Conservation (phyloP, 2,113 vertebrate species). For the Lethenteron reissneri region DNA sequence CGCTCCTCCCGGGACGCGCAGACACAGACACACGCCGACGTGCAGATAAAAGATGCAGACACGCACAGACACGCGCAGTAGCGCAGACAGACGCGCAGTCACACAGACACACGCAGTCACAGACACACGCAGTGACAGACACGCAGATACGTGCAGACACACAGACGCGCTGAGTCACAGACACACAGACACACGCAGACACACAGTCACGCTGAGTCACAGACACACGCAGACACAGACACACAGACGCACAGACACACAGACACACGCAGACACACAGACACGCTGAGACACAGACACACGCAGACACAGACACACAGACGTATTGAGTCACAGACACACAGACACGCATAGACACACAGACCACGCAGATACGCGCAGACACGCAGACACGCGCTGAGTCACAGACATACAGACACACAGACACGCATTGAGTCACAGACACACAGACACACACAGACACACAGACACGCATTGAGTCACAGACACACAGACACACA, state of each 20-base stretch:
- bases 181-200: background rate
- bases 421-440: background rate
- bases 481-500: conserved; percentile 1
- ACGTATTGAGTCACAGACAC: background rate
- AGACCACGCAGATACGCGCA: background rate
- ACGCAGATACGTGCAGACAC: background rate
- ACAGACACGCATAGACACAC: background rate
- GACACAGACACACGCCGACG: background rate
- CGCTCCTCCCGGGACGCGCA: background rate
- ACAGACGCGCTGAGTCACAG: background rate
- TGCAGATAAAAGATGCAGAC: background rate
- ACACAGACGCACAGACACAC: background rate
- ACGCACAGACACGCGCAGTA: background rate
- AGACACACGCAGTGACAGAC: background rate
- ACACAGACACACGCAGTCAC: background rate
- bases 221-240: background rate
- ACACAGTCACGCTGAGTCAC: background rate
- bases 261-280: background rate
- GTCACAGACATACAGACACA: background rate
- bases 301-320: background rate
- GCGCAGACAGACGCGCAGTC: background rate
- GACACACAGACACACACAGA: background rate
- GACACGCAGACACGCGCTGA: background rate
- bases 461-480: background rate
- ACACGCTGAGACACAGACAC: background rate